A percentile compares a stretch with the other conserved stretches of the same genome.
Conservation (phyloP, 1,140 invertebrate species). For the Proctacanthus coquilletti region DNA sequence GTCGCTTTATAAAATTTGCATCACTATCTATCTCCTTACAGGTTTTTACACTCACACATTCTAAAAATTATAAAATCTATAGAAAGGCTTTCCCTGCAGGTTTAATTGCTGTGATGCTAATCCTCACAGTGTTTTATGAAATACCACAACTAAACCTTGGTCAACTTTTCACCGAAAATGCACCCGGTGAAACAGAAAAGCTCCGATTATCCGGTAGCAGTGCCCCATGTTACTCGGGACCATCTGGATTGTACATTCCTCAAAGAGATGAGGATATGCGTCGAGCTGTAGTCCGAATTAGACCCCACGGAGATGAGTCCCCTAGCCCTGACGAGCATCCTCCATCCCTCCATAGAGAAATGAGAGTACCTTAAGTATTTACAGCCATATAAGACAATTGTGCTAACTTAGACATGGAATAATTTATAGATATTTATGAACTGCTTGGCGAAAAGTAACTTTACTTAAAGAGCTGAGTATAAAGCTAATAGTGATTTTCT, state of each 20-base stretch:
- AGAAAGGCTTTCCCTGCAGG: slow-evolving; percentile 34
- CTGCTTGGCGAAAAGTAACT: too few relatives aligned
- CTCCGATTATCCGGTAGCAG: slow-evolving; percentile 37
- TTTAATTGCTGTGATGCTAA: slow-evolving; percentile 68
- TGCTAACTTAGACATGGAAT: too few relatives aligned
- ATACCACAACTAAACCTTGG: slow-evolving; percentile 75
- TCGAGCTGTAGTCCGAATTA: slow-evolving; percentile 40
- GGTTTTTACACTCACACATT: too few relatives aligned
- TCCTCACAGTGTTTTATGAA: slow-evolving; percentile 68
- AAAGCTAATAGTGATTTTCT: too few relatives aligned
- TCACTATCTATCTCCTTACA: slow-evolving; percentile 44
- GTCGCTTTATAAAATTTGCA: slow-evolving; percentile 63
- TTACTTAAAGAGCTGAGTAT: too few relatives aligned
- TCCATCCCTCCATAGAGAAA: slow-evolving; percentile 39
- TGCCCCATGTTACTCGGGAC: slow-evolving; percentile 24
- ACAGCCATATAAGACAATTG: slow-evolving; percentile 4
- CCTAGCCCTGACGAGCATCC: slow-evolving; percentile 44
- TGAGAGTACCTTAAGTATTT: slow-evolving; percentile 31
- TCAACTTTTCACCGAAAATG: slow-evolving; percentile 50
- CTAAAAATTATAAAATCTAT: too few relatives aligned
- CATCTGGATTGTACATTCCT: slow-evolving; percentile 22
- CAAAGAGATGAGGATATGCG: slow-evolving; percentile 27
- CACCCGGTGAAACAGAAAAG: slow-evolving; percentile 40
- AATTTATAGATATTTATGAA: too few relatives aligned
- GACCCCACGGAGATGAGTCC: slow-evolving; percentile 39